phyloP scores from a whole-genome alignment of 1,140 invertebrate species.

The Pogonomyrmex californicus region DNA sequence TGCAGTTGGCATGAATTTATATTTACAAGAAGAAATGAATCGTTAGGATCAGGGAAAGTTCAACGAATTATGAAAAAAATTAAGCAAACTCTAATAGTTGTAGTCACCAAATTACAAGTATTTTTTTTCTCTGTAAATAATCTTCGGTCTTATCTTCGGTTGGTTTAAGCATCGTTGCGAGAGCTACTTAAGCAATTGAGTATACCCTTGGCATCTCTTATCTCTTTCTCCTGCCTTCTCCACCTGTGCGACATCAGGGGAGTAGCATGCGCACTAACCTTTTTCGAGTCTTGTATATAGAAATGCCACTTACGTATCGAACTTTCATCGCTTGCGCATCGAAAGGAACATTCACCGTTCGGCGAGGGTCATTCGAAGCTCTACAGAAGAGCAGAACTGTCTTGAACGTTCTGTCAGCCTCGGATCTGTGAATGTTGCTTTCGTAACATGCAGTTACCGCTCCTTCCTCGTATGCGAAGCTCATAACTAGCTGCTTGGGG shows the following conservation, averaged over 20 bases:
- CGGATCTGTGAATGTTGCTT: conserved; percentile 76
- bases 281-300: conserved; percentile 84
- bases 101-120: conserved; percentile 17
- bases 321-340: conserved; percentile 83
- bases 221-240: conserved; percentile 66
- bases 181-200: conserved; percentile 34
- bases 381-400: background rate
- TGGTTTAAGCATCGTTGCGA: conserved; percentile 51
- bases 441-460: conserved; percentile 79
- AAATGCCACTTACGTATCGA: conserved; percentile 72
- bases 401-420: background rate
- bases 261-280: conserved; percentile 86
- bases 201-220: conserved; percentile 59
- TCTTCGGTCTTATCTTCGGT: conserved; percentile 29
- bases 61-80: background rate
- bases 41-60: background rate
- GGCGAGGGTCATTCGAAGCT: background rate
- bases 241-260: conserved; percentile 75
- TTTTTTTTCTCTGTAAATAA: conserved; percentile 55
- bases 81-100: conserved; percentile 1
- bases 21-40: conserved; percentile 22
- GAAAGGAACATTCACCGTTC: conserved; percentile 77
- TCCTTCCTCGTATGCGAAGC: conserved; percentile 80
- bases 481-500: conserved; percentile 87
- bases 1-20: background rate